Percentiles rank a stretch among this genome's conserved stretches.
phyloP scores from a whole-genome alignment of 2,888 invertebrate species.

The Mythimna impura region DNA sequence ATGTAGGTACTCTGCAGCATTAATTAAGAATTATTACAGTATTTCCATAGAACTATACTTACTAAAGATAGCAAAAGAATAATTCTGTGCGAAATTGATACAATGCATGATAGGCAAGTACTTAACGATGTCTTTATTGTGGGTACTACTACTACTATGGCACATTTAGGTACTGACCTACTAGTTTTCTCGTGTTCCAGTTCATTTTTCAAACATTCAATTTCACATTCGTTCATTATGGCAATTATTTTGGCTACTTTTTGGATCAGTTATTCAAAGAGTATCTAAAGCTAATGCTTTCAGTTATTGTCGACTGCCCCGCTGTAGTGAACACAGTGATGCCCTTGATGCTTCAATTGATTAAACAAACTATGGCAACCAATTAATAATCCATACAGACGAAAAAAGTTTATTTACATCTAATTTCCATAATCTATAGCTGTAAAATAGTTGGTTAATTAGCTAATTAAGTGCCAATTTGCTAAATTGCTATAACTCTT shows the following conservation, averaged over 20 bases:
- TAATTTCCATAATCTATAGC: slow-evolving; percentile 10
- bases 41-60: background rate
- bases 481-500: no score
- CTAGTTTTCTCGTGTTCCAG: slow-evolving; percentile 87
- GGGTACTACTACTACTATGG: background rate
- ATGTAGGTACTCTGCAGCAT: slow-evolving; percentile 3
- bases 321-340: slow-evolving; percentile 43
- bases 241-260: slow-evolving; percentile 30
- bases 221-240: slow-evolving; percentile 85
- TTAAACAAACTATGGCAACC: slow-evolving; percentile 66
- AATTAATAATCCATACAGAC: slow-evolving; percentile 41
- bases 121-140: background rate
- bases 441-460: background rate
- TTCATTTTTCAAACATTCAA: slow-evolving; percentile 85
- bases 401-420: slow-evolving; percentile 29
- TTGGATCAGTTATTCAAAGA: slow-evolving; percentile 47
- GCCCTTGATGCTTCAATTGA: slow-evolving; percentile 65
- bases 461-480: background rate
- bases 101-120: background rate
- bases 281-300: no score
- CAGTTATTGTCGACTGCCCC: slow-evolving; percentile 50
- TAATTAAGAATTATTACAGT: background rate
- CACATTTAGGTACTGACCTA: slow-evolving; percentile 78
- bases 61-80: background rate
- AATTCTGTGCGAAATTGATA: background rate